Evolutionary conservation across 1,140 invertebrate species (phyloP).

Genomic region (Cryptotermes secundus): DNA sequence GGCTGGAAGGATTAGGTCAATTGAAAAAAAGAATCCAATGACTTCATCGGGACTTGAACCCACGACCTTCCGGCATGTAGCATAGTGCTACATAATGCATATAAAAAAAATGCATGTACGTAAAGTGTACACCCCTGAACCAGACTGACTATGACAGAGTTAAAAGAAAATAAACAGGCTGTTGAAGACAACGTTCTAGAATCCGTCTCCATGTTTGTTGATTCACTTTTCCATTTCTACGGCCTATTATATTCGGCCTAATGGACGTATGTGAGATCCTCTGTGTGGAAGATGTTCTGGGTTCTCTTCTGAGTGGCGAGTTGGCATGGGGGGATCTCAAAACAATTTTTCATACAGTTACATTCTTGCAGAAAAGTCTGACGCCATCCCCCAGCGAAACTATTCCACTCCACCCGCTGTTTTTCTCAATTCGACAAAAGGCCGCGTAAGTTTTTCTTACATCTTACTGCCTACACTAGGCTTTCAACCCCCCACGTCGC

Average conservation of each 20-base stretch:
- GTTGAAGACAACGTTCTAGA: background rate
- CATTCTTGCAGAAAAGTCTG: background rate
- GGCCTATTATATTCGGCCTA: constrained; percentile 16
- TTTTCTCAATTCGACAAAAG: constrained; percentile 3
- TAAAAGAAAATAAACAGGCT: constrained; percentile 2
- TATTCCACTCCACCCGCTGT: background rate
- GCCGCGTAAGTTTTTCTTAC: background rate
- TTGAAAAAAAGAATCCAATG: too few species aligned
- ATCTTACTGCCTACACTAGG: background rate
- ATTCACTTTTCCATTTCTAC: background rate
- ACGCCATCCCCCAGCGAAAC: background rate
- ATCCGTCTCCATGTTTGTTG: background rate
- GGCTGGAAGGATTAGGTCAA: too few species aligned
- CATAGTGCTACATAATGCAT: too few species aligned
- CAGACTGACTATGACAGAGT: background rate
- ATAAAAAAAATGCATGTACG: too few species aligned
- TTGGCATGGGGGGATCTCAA: background rate
- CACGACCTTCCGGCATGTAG: too few species aligned
- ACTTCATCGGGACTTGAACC: too few species aligned
- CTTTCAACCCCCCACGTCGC: background rate
- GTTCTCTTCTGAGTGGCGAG: background rate
- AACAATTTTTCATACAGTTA: background rate
- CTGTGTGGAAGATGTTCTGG: background rate
- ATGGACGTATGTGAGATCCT: background rate
- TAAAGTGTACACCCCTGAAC: background rate